Base-by-base conservation (phyloP, 2,888 invertebrate species). In the Venustoraphidia nigricollis region DNA sequence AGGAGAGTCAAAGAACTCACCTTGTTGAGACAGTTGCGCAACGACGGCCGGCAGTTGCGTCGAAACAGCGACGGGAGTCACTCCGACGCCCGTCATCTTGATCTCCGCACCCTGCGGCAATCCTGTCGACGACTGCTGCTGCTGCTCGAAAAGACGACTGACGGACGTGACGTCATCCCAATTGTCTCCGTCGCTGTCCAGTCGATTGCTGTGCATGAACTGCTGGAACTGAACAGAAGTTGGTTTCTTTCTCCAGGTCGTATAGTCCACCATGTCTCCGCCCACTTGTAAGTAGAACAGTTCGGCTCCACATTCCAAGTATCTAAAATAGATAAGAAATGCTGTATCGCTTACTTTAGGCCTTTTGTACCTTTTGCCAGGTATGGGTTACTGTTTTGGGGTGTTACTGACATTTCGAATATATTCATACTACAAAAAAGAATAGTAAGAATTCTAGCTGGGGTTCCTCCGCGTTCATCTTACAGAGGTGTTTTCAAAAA, bases 261-360 rank as follows among this genome's bases (percentile, higher is more conserved):
- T 78, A 67, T 83, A 88, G 65, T 94, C 93, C 78, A 90, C 81
- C 73, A 92, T 79, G 69, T 89, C 88, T 53, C 89, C 88, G 57
- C 85, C 85, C 58, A 79, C 79, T 69, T 89, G 86, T 58, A 93
- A 76, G 69, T 86, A 92, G 72, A 83, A 93, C 60, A 86, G 72
- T 71, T 93, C 92, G 58, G 85, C 79, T 58, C 83, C 76, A 68
- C 83, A 80, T 64, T 88, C 87, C 14, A 13, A 27, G 11, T 47
- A 47, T 34, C 47, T 74, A 60, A 46, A 62, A 49, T 46, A 48
- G 52, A 6, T 27, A 6, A 27, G 27, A 27, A 27, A 27, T 6
- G 27, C 27, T 6, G 6, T 5, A 27, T 27, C 3, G 17, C 17
- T 17, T 17, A 17, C 4, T 17, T 17, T n/a, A n/a, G n/a, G n/a